Percentiles rank a stretch among this genome's conserved stretches.
Conservation (phyloP, 2,797 vertebrate genomes). For the Chaenodraco wilsoni region DNA sequence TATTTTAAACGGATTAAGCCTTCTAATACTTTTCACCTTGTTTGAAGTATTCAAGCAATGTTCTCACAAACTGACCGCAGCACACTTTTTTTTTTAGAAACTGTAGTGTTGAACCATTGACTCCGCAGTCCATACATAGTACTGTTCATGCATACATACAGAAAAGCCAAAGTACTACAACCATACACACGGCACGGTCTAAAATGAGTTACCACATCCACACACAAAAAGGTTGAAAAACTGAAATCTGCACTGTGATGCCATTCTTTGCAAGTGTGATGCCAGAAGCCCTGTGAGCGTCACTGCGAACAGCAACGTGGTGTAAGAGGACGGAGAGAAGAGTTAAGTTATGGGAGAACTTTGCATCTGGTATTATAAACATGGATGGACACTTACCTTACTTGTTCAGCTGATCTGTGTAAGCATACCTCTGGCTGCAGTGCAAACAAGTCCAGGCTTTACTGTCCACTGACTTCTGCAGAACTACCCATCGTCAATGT, state of each 20-base stretch:
- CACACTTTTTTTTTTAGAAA: slow-evolving; percentile 5
- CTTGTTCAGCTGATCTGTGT: slow-evolving; percentile 90
- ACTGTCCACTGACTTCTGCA: slow-evolving; percentile 99
- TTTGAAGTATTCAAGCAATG: background rate
- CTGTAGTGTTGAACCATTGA: slow-evolving; percentile 52
- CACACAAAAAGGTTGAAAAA: slow-evolving; percentile 55
- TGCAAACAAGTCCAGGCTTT: slow-evolving; percentile 99
- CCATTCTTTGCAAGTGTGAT: slow-evolving; percentile 94
- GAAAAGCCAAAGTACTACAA: slow-evolving; percentile 56
- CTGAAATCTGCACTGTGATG: slow-evolving; percentile 96
- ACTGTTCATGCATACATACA: slow-evolving; percentile 50
- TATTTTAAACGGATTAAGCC: background rate
- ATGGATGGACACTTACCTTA: slow-evolving; percentile 94
- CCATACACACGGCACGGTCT: slow-evolving; percentile 62
- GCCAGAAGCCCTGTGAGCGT: slow-evolving; percentile 90
- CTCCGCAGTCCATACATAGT: slow-evolving; percentile 45
- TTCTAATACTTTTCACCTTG: background rate
- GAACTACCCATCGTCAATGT: slow-evolving; percentile 99
- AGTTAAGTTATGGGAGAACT: slow-evolving; percentile 65
- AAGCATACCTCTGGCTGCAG: slow-evolving; percentile 98
- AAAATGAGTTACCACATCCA: slow-evolving; percentile 50
- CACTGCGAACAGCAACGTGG: slow-evolving; percentile 74
- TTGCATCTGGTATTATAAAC: slow-evolving; percentile 78
- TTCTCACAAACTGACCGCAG: background rate
- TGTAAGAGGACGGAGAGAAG: slow-evolving; percentile 51